Evolutionary conservation across 2,888 invertebrate genomes (phyloP).

Genomic region (Sepioteuthis lessoniana): DNA sequence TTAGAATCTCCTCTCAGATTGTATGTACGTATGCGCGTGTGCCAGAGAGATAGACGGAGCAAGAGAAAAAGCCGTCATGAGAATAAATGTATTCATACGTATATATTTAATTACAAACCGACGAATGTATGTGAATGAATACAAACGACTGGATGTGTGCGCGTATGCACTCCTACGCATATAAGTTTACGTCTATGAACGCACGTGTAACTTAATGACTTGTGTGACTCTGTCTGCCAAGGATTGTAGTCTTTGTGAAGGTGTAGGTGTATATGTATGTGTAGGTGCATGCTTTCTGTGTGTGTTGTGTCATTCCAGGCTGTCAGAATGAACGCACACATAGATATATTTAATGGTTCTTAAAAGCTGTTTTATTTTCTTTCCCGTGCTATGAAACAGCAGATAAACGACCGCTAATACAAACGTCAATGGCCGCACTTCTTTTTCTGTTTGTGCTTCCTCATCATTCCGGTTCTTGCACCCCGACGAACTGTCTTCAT

Average conservation of each 20-base stretch:
- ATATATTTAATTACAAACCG: too few relatives aligned
- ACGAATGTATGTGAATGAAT: too few relatives aligned
- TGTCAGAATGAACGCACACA: background rate
- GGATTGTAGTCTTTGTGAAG: background rate
- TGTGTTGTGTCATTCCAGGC: background rate
- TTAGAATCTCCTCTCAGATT: too few relatives aligned
- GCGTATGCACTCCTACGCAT: too few relatives aligned
- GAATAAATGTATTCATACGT: too few relatives aligned
- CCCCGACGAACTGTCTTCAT: background rate
- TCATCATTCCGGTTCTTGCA: background rate
- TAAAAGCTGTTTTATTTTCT: background rate
- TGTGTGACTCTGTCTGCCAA: too few relatives aligned
- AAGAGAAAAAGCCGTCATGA: too few relatives aligned
- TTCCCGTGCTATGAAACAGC: background rate
- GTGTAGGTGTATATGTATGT: background rate
- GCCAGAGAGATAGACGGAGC: background rate
- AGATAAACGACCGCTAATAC: constrained; percentile 4
- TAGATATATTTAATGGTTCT: background rate
- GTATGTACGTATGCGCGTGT: background rate
- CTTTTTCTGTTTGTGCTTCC: background rate
- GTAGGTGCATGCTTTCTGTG: background rate
- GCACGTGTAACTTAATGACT: background rate
- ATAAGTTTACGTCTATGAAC: background rate
- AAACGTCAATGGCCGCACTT: background rate
- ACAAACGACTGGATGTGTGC: too few relatives aligned